Percentiles rank a stretch among this genome's conserved stretches.
Conservation (phyloP, 1,140 invertebrate species). For the Zaprionus davidi region DNA sequence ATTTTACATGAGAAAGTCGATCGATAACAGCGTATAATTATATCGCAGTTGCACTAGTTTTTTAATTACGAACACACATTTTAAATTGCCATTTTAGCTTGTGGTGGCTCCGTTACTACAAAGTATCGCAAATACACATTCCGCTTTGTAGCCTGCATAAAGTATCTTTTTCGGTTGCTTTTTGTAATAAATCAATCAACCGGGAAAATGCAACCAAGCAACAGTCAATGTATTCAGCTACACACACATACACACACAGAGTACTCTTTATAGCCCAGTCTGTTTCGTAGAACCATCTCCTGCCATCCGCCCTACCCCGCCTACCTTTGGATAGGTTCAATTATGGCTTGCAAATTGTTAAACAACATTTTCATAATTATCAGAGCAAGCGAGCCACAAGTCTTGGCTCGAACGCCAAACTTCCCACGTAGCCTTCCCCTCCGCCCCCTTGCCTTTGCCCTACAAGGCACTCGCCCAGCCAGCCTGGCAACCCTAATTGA, state of each 20-base stretch:
- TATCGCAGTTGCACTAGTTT: not conserved
- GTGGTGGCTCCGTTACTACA: not conserved
- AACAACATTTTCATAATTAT: slow-evolving; percentile 58
- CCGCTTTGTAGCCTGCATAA: not conserved
- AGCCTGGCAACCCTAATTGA: slow-evolving; percentile 56
- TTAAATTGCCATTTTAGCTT: not conserved
- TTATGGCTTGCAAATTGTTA: slow-evolving; percentile 51
- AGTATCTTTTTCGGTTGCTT: slow-evolving; percentile 2
- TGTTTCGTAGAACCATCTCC: not conserved
- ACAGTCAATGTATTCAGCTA: slow-evolving; percentile 2
- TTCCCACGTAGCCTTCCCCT: not conserved
- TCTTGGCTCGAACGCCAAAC: slow-evolving; percentile 10
- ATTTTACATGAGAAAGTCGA: too few species aligned
- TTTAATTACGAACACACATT: not conserved
- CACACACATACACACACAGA: not conserved
- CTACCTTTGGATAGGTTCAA: slow-evolving; percentile 45
- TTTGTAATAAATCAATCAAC: slow-evolving; percentile 18
- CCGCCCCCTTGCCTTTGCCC: too few species aligned
- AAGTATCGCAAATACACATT: not conserved
- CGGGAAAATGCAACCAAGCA: slow-evolving; percentile 18
- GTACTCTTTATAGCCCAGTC: not conserved
- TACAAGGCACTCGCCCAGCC: not conserved
- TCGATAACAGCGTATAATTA: too few species aligned
- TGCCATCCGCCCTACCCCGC: not conserved
- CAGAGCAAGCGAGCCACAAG: slow-evolving; percentile 41